phyloP scores from a whole-genome alignment of 64 coral and sea anemone species.

The Dendronephthya gigantea region DNA sequence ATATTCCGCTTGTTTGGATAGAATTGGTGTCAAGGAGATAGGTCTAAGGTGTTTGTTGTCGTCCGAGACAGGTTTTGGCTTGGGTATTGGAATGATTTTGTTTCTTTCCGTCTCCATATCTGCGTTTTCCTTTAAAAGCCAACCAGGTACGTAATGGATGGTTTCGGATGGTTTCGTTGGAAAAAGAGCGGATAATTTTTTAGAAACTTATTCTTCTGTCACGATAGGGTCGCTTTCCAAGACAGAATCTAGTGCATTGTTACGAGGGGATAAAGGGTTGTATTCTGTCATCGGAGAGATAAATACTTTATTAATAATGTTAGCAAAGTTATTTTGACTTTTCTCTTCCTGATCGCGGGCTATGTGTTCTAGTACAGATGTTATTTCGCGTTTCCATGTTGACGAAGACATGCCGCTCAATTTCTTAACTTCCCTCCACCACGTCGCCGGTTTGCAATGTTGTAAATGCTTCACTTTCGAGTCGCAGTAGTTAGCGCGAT shows the following conservation, averaged over 20 bases:
- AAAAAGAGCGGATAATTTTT: constrained; percentile 7
- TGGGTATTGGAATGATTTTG: constrained; percentile 27
- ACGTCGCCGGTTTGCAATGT: background rate
- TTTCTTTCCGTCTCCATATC: constrained; percentile 23
- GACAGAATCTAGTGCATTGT: background rate
- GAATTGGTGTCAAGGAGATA: constrained; percentile 37
- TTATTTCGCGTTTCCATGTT: no score
- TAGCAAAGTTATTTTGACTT: background rate
- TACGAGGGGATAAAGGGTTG: constrained; percentile 11
- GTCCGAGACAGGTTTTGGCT: constrained; percentile 10
- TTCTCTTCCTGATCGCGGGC: no score
- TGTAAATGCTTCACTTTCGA: background rate
- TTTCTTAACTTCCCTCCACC: background rate
- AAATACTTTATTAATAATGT: constrained; percentile 29
- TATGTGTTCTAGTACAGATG: no score
- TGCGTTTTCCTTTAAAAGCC: constrained; percentile 25
- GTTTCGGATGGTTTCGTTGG: constrained; percentile 17
- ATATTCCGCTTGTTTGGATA: constrained; percentile 34
- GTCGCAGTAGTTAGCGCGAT: background rate
- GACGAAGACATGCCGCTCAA: no score
- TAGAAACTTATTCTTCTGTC: constrained; percentile 5
- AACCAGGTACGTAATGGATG: background rate
- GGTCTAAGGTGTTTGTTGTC: constrained; percentile 35
- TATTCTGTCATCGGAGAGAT: constrained; percentile 21
- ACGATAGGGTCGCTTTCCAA: background rate